These are phyloP conservation scores for Dreissena rostriformis DNA, from an alignment of 1,140 invertebrate genomes.

Conservation along the genomic window DNA sequence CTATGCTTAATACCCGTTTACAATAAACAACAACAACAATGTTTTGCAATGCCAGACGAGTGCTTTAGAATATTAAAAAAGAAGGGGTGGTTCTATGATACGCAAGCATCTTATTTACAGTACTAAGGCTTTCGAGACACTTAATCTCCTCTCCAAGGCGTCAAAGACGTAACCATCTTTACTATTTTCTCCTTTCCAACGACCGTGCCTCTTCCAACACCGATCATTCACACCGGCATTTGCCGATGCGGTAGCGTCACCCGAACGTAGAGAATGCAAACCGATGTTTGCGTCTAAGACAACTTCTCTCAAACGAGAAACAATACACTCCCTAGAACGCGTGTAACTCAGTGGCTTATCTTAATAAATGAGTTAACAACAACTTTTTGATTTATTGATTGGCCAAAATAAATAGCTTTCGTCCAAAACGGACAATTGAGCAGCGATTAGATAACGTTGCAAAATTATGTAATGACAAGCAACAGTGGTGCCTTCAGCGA, in stretches of 20 bases:
- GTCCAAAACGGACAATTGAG: neutral
- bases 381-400: constrained; percentile 9
- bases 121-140: neutral
- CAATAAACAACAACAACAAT: neutral
- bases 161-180: constrained; percentile 43
- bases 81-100: neutral
- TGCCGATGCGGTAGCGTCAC: constrained; percentile 24
- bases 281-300: constrained; percentile 25
- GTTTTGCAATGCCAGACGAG: constrained; percentile 2
- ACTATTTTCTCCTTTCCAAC: constrained; percentile 37
- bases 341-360: constrained; percentile 27
- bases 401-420: constrained; percentile 36
- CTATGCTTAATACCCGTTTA: neutral
- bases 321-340: constrained; percentile 14
- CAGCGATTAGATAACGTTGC: constrained; percentile 18
- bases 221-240: constrained; percentile 21
- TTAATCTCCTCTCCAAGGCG: constrained; percentile 9
- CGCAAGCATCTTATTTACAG: neutral
- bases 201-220: constrained; percentile 28
- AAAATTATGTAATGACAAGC: constrained; percentile 45
- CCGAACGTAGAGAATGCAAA: constrained; percentile 42
- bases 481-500: constrained; percentile 30
- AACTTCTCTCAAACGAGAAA: constrained; percentile 16
- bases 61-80: constrained; percentile 2
- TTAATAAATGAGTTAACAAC: constrained; percentile 4